Evolutionary conservation across 1,140 invertebrate genomes (phyloP), one percentile per base, ranked within the genome.

Genomic region (Apis mellifera): DNA sequence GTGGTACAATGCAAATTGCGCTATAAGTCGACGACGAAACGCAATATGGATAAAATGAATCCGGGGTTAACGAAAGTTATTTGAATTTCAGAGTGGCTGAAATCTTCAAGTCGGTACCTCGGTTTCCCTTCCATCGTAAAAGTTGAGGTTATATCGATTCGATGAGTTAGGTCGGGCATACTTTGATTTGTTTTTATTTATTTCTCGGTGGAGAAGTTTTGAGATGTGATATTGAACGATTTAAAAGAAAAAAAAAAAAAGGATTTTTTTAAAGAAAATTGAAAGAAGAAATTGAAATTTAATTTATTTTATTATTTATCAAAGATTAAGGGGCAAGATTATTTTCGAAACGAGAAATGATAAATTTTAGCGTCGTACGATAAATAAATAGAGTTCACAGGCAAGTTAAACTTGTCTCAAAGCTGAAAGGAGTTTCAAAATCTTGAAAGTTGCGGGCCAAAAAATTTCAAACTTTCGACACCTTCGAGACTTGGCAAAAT

Each of bases 1-100:
- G 79, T 66, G 79, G n/a, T 66, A 57, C 71, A 74, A 81, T 66
- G 79, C 79, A 75, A 81, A 75, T 68, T 50, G 54, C 42, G 19
- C 54, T 59, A 26, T 75, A 68, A 81, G 71, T 75, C 72, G 71
- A 74, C 71, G 60, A 55, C 69, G 78, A 80, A 80, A 73, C 69
- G 60, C 69, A 80, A 73, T 80, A 80, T 73, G 69, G 69, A 72
- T 73, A 54, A 81, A 75, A 81, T 55, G 79, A 68, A 23, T 68
- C 65, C 21, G 42, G 9, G 62, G 23, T 26, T 75, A 59, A 80
- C 78, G 60, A 80, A 80, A 66, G 79, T 66, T 66, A 66, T 81
- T 81, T 81, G 62, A 81, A 81, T 81, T 81, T 81, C 71, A 66
- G 42, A 75, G 50, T 60, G 59, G 26, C 9, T 19, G 7, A 50